Evolutionary conservation across 1,140 invertebrate genomes (phyloP).

Genomic region (Drosophila kurseongensis): DNA sequence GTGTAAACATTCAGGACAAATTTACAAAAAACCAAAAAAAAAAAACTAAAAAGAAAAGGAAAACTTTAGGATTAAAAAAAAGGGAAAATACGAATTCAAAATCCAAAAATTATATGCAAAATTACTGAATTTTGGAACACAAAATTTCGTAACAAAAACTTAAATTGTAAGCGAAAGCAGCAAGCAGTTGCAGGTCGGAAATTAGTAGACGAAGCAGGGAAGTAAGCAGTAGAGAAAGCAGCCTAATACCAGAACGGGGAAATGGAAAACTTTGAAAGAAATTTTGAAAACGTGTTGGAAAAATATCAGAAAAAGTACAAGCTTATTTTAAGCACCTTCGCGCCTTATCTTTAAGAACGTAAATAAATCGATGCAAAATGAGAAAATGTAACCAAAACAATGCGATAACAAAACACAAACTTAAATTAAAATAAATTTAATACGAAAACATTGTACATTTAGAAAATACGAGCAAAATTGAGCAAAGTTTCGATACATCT

Average conservation of each 20-base stretch:
- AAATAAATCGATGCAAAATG: constrained; percentile 76
- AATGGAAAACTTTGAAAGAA: constrained; percentile 66
- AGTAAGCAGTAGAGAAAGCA: constrained; percentile 28
- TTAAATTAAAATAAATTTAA: constrained; percentile 79
- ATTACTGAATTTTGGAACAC: constrained; percentile 79
- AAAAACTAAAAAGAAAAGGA: constrained; percentile 49
- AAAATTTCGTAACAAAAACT: constrained; percentile 78
- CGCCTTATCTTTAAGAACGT: constrained; percentile 89
- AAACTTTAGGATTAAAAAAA: constrained; percentile 61
- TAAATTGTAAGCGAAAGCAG: constrained; percentile 66
- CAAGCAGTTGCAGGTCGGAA: constrained; percentile 22
- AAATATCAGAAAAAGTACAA: constrained; percentile 90
- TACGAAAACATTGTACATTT: constrained; percentile 58
- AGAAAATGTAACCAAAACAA: constrained; percentile 76
- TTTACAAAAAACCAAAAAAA: constrained; percentile 56
- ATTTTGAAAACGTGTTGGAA: constrained; percentile 83
- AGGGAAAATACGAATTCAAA: constrained; percentile 63
- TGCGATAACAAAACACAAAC: constrained; percentile 72
- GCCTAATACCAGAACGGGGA: constrained; percentile 36
- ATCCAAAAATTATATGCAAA: constrained; percentile 79
- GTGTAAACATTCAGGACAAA: constrained; percentile 84
- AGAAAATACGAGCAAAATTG: constrained; percentile 56
- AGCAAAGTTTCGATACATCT: constrained; percentile 70
- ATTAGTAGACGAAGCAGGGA: constrained; percentile 21
- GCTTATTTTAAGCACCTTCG: constrained; percentile 90